Conservation (phyloP, 2,113 vertebrate genomes). For the Stigmatopora argus region DNA sequence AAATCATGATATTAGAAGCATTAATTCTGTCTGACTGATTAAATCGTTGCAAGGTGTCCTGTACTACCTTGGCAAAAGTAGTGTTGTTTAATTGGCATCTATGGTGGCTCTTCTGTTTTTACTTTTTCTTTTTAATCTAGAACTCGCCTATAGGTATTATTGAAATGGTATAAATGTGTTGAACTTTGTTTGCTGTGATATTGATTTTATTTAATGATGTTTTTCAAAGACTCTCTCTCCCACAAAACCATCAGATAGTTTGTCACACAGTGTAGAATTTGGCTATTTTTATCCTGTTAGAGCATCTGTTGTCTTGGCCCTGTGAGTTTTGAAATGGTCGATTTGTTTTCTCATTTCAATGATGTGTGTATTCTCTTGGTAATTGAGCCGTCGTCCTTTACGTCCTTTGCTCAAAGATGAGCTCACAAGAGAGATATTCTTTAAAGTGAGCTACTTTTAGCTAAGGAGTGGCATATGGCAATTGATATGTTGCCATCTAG, state of each 20-base stretch:
- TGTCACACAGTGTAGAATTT: slow-evolving; percentile 37
- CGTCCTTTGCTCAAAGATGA: slow-evolving; percentile 60
- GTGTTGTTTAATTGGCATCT: slow-evolving; percentile 62
- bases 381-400: slow-evolving; percentile 53
- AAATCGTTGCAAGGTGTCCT: slow-evolving; percentile 71
- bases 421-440: slow-evolving; percentile 47
- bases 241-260: slow-evolving; percentile 18
- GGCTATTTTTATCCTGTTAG: slow-evolving; percentile 59
- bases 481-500: slow-evolving; percentile 55
- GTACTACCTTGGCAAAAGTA: slow-evolving; percentile 58
- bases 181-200: slow-evolving; percentile 1
- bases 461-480: slow-evolving; percentile 67
- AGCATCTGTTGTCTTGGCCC: slow-evolving; percentile 54
- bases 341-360: slow-evolving; percentile 38
- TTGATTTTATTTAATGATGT: slow-evolving; percentile 1
- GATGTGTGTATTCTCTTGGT: slow-evolving; percentile 54
- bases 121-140: slow-evolving; percentile 49
- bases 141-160: too few species aligned
- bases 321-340: slow-evolving; percentile 32
- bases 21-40: slow-evolving; percentile 75
- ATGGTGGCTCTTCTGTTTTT: slow-evolving; percentile 39
- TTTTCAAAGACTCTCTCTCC: background rate
- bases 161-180: background rate
- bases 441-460: slow-evolving; percentile 64
- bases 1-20: slow-evolving; percentile 72